Evolutionary conservation across 2,888 invertebrate genomes (phyloP).

Genomic region (Philhelius pedissequus): DNA sequence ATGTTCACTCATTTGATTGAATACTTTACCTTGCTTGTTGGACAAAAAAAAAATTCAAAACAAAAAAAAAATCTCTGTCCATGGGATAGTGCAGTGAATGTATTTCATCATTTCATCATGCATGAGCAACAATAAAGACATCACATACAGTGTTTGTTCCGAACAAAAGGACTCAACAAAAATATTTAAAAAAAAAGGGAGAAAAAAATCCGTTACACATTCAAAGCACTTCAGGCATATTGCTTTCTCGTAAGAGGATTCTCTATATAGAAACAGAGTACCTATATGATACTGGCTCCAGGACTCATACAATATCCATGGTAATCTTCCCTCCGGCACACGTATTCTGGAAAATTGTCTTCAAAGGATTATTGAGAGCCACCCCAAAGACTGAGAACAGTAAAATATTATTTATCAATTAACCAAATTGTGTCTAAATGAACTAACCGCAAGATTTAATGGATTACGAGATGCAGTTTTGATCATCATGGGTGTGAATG

Average conservation of each 20-base stretch:
- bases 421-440: conserved; percentile 21
- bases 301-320: neutral
- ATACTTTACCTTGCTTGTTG: conserved; percentile 20
- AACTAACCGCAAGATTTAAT: conserved; percentile 21
- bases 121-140: conserved; percentile 47
- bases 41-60: neutral
- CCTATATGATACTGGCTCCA: neutral
- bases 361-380: conserved; percentile 7
- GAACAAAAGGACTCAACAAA: conserved; percentile 34
- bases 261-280: neutral
- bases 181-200: neutral
- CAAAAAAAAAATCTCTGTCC: neutral
- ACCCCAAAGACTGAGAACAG: neutral
- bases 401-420: conserved; percentile 42
- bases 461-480: conserved; percentile 24
- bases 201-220: conserved; percentile 12
- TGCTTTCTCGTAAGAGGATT: conserved; percentile 27
- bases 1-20: conserved; percentile 27
- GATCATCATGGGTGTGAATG: neutral
- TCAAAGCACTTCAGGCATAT: conserved; percentile 5
- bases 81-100: conserved; percentile 18
- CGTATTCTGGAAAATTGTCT: neutral
- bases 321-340: neutral
- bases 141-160: conserved; percentile 35
- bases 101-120: conserved; percentile 33